Evolutionary conservation across 2,797 vertebrate species (phyloP), one percentile per base, ranked within the genome.

Genomic region (Chaetodon trifasciatus): DNA sequence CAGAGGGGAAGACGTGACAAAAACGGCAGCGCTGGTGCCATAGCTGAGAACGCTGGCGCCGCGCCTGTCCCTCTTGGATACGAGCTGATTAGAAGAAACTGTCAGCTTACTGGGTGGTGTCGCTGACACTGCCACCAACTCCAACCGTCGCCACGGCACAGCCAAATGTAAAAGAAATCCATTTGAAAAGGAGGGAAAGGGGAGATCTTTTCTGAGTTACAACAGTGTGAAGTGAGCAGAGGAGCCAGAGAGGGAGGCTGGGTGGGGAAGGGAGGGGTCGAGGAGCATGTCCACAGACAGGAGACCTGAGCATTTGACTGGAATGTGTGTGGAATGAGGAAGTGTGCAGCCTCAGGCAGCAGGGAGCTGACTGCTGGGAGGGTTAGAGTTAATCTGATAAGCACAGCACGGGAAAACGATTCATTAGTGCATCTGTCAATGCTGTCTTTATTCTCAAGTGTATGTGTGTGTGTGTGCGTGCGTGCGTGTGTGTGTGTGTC

Each of bases 241-340:
- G 5, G 55, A 58, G 55, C 13, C 24, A 39, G 46, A n/a, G 37
- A 9, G 56, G 9, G 23, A 1, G 57, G 50, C 2, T 3, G 63
- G 40, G 52, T 8, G 35, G 46, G 21, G 55, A 21, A 0, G 35
- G 50, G 68, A 67, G 67, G 62, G 39, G 24, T 2, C 44, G 57
- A 50, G 82, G 52, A 75, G 44, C 63, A 19, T 66, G 76, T 52
- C 67, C 81, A 84, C 82, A 69, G 46, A 86, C 7, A 81, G 74
- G 77, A 79, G 89, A 92, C 86, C 84, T 80, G 88, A 91, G 85
- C 49, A 73, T 88, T 71, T 74, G 32, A 82, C 40, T 76, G 93
- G 93, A 94, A 94, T 94, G 91, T 79, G 81, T 53, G 58, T 57
- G 92, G 90, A 93, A 93, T 92, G 92, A 87, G 90, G 91, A 91